Conservation (phyloP, 2,797 vertebrate species). For the Capromys pilorides region DNA sequence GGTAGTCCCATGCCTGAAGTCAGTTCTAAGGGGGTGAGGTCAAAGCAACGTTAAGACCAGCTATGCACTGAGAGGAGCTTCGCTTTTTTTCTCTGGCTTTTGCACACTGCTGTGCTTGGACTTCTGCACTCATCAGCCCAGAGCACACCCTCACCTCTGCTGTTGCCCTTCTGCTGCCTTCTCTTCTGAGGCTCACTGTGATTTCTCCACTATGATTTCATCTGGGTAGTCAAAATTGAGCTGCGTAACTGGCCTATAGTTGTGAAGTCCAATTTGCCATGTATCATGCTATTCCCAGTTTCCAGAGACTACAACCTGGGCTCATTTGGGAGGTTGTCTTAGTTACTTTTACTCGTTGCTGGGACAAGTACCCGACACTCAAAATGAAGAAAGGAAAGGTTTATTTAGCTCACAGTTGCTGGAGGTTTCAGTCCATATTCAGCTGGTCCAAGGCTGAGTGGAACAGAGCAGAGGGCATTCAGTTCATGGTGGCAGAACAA, state of each 20-base stretch:
- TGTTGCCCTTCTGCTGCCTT: neutral
- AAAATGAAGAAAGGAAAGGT: too few species aligned
- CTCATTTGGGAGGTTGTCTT: neutral
- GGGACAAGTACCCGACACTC: too few species aligned
- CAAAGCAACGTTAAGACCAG: accelerated
- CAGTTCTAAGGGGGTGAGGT: neutral
- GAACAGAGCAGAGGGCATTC: too few species aligned
- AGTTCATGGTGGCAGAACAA: too few species aligned
- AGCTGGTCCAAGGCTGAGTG: too few species aligned
- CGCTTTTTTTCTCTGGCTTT: neutral
- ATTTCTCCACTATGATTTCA: neutral
- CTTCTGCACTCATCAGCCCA: neutral
- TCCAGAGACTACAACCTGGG: neutral
- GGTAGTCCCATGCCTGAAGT: neutral
- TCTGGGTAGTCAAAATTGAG: neutral
- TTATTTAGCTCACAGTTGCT: too few species aligned
- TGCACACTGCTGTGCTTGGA: neutral
- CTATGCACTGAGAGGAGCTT: neutral
- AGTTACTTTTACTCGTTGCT: too few species aligned
- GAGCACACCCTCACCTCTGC: neutral
- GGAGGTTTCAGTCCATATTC: too few species aligned
- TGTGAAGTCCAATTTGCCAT: neutral
- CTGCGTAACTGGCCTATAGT: neutral
- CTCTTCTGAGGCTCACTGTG: neutral
- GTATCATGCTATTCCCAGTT: neutral